phyloP scores from a whole-genome alignment of 2,113 vertebrate species.

The Aepyceros melampus region DNA sequence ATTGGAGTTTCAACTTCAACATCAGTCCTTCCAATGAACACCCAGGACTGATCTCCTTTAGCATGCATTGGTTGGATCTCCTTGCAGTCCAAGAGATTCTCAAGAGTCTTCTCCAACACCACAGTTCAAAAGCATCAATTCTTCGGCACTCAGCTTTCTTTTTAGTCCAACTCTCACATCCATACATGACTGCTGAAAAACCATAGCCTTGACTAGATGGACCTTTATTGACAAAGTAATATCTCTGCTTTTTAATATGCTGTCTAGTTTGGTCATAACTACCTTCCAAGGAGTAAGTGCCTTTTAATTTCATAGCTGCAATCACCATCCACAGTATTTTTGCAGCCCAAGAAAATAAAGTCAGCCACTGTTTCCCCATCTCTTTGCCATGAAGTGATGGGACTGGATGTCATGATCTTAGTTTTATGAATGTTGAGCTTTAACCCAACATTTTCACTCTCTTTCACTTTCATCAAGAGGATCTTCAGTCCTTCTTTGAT shows the following conservation, averaged over 20 bases:
- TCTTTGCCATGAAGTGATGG: not conserved
- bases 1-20: not conserved
- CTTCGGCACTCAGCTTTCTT: not conserved
- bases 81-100: not conserved
- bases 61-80: not conserved
- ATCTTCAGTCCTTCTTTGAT: not conserved
- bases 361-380: not conserved
- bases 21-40: not conserved
- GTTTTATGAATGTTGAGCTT: not conserved
- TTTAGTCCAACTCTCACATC: not conserved
- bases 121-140: not conserved
- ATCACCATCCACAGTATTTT: not conserved
- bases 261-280: not conserved
- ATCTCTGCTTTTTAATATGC: not conserved
- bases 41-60: not conserved
- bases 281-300: rapidly evolving
- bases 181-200: not conserved
- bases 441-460: not conserved
- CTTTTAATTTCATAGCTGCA: not conserved
- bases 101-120: not conserved
- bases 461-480: not conserved
- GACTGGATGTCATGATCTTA: rapidly evolving
- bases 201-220: not conserved
- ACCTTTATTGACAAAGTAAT: not conserved
- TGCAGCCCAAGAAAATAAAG: not conserved